Percentiles rank a stretch among this genome's conserved stretches.
Conservation (phyloP, 2,113 vertebrate genomes). For the Argyrosomus japonicus region DNA sequence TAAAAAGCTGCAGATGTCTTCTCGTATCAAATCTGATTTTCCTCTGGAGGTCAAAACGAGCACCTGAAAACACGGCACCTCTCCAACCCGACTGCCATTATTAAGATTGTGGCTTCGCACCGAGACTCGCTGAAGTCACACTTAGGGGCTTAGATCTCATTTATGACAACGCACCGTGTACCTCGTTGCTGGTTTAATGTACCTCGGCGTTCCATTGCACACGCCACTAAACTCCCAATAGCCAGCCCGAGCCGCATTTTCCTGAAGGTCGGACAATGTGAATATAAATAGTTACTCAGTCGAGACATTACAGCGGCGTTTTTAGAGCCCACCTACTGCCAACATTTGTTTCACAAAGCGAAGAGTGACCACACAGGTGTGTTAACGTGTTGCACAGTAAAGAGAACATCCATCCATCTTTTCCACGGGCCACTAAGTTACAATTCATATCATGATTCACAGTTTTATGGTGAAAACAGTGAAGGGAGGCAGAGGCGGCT, state of each 20-base stretch:
- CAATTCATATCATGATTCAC: slow-evolving; percentile 40
- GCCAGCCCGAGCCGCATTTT: slow-evolving; percentile 37
- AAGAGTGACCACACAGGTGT: slow-evolving; percentile 44
- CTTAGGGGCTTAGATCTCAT: slow-evolving; percentile 49
- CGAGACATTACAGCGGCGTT: slow-evolving; percentile 33
- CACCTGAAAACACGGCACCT: slow-evolving; percentile 29
- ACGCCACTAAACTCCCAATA: slow-evolving; percentile 67
- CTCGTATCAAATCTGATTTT: neutral
- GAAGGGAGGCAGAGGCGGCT: neutral
- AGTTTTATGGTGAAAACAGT: slow-evolving; percentile 2
- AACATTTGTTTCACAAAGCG: slow-evolving; percentile 35
- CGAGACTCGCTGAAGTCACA: slow-evolving; percentile 38
- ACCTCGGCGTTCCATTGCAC: slow-evolving; percentile 57
- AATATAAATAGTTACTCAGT: slow-evolving; percentile 64
- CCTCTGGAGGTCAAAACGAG: neutral
- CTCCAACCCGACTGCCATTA: slow-evolving; percentile 34
- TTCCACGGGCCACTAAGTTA: slow-evolving; percentile 34
- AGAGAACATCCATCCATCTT: slow-evolving; percentile 8
- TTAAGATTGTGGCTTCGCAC: slow-evolving; percentile 24
- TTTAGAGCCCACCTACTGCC: slow-evolving; percentile 26
- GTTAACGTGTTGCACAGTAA: slow-evolving; percentile 30
- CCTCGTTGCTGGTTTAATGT: slow-evolving; percentile 73
- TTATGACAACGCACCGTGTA: slow-evolving; percentile 57
- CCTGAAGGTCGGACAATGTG: slow-evolving; percentile 68
- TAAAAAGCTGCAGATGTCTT: slow-evolving; percentile 2